phyloP scores from a whole-genome alignment of 2,888 invertebrate species.

The Trichopoda pennipes region DNA sequence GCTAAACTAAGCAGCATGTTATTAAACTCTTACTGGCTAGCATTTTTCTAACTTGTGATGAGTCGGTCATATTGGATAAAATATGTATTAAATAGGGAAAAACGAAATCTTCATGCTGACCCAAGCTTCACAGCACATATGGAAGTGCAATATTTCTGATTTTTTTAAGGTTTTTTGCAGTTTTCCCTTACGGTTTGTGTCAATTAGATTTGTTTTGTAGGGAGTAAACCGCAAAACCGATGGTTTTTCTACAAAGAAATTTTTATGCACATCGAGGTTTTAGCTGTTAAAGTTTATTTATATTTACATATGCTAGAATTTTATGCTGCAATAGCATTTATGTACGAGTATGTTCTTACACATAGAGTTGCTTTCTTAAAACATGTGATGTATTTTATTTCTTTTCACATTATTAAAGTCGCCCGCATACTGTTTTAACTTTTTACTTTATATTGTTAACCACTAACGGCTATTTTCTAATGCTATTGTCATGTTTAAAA shows the following conservation, averaged over 20 bases:
- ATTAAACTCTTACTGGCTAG: slow-evolving; percentile 43
- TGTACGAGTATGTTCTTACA: neutral
- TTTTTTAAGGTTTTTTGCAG: slow-evolving; percentile 28
- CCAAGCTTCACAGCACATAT: slow-evolving; percentile 25
- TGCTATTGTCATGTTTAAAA: neutral
- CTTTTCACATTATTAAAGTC: neutral
- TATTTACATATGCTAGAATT: neutral
- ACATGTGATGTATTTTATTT: neutral
- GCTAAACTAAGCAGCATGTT: slow-evolving; percentile 73
- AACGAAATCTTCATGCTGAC: slow-evolving; percentile 49
- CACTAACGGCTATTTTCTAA: slow-evolving; percentile 6
- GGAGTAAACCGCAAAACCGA: slow-evolving; percentile 60
- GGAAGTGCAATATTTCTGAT: slow-evolving; percentile 22
- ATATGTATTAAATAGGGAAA: neutral
- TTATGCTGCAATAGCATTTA: slow-evolving; percentile 29
- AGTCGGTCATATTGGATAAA: slow-evolving; percentile 51
- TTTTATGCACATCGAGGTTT: neutral
- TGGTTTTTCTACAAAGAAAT: neutral
- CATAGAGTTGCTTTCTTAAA: neutral
- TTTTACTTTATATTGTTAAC: slow-evolving; percentile 5
- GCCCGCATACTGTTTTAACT: slow-evolving; percentile 51
- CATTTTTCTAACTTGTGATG: slow-evolving; percentile 44
- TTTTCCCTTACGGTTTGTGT: slow-evolving; percentile 29
- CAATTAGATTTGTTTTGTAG: slow-evolving; percentile 37
- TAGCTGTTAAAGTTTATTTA: neutral